Evolutionary conservation across 2,797 vertebrate genomes (phyloP).

Genomic region (Muscicapa comitata): DNA sequence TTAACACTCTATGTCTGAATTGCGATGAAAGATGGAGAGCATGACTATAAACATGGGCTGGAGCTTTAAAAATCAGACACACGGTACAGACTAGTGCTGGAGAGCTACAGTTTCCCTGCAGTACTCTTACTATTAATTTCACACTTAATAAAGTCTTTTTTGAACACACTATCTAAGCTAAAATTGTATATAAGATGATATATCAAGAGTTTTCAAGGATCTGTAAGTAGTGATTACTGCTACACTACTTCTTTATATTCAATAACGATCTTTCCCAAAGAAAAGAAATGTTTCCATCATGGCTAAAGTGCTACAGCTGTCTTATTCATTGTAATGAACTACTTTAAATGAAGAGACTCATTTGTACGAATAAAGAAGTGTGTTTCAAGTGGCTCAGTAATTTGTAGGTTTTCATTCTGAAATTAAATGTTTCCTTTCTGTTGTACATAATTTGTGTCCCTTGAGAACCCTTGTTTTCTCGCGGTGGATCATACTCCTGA

Average conservation of each 20-base stretch:
- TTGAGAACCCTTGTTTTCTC: neutral
- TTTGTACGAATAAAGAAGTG: constrained; percentile 18
- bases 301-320: constrained; percentile 18
- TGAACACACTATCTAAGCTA: neutral
- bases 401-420: constrained; percentile 18
- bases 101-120: neutral
- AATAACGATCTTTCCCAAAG: neutral
- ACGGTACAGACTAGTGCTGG: neutral
- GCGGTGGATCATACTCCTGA: neutral
- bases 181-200: neutral
- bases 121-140: neutral
- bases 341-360: constrained; percentile 34
- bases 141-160: neutral
- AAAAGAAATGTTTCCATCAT: constrained; percentile 5
- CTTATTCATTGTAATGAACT: constrained; percentile 38
- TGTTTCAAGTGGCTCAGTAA: constrained; percentile 42
- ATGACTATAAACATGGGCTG: neutral
- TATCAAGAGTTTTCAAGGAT: neutral
- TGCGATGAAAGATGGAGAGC: neutral
- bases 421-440: constrained; percentile 31
- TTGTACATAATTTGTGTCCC: neutral
- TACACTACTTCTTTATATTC: neutral
- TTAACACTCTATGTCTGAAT: neutral
- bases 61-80: neutral
- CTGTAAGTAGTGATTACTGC: neutral